Evolutionary conservation across 2,888 invertebrate species (phyloP).

Genomic region (Nomada hirtipes): DNA sequence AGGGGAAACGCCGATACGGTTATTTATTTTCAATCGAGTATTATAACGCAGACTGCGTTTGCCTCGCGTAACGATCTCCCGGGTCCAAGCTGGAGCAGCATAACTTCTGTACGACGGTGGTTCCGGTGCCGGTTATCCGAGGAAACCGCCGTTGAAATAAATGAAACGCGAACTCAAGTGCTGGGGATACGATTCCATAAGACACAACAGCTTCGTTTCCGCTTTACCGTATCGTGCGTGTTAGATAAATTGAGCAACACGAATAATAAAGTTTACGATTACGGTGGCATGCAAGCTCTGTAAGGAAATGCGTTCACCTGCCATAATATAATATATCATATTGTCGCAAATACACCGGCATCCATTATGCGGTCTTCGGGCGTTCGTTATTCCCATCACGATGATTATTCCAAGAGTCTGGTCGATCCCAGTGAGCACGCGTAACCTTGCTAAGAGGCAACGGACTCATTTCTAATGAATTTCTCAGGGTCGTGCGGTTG

Average conservation of each 20-base stretch:
- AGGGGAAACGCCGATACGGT: conserved; percentile 24
- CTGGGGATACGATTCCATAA: background rate
- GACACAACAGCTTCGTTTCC: background rate
- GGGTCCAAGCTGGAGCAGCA: conserved; percentile 10
- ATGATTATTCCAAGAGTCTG: background rate
- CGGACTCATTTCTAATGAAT: conserved; percentile 37
- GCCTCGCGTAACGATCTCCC: conserved; percentile 49
- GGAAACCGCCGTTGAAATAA: conserved; percentile 37
- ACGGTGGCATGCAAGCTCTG: too few species aligned
- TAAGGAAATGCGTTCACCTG: too few species aligned
- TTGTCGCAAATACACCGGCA: too few species aligned
- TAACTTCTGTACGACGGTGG: background rate
- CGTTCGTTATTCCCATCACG: conserved; percentile 18
- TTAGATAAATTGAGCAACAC: background rate
- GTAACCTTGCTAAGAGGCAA: conserved; percentile 2
- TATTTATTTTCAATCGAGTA: conserved; percentile 21
- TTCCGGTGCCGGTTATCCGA: conserved; percentile 51
- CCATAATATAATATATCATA: too few species aligned
- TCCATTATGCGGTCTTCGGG: too few species aligned
- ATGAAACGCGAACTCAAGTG: background rate
- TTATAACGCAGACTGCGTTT: conserved; percentile 32
- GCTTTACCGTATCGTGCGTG: background rate
- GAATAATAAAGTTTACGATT: background rate
- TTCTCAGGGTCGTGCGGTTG: conserved; percentile 15
- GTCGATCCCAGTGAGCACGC: background rate